Evolutionary conservation across 2,113 vertebrate species (phyloP), one percentile per base, ranked within the genome.

Genomic region (Heptranchias perlo): DNA sequence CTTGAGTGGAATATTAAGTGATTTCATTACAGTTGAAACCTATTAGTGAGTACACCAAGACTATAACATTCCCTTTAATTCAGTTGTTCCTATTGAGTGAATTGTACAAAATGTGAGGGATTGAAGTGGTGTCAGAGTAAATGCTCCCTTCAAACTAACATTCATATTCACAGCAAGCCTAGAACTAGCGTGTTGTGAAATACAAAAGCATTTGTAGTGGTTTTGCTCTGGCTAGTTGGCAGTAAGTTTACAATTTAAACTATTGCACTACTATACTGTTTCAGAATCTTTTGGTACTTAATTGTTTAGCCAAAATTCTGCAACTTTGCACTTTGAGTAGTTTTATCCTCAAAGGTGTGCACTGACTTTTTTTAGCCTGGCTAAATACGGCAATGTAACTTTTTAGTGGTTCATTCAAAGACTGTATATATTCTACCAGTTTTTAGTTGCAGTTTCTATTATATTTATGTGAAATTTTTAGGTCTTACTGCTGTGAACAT

Each of bases 281-380:
- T 52, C 64, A 95, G 94, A 49, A 95, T 69, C 94, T 95, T 47
- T 95, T 95, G 94, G 94, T 95, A 65, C 94, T 67, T 95, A 95
- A 95, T 47, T 67, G 52, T 58, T 91, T 91, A 47, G 39, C 94
- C 94, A 69, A 95, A 94, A 95, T 95, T 67, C 94, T 95, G 94
- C 64, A 69, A 69, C 39, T 95, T 95, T 95, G 94, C 94, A 95
- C 94, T 49, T 69, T 95, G 28, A 31, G 49, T 95, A 73, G 65
- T 95, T 93, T 49, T 18, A 95, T 25, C 65, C 65, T 95, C 49
- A 10, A 69, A 95, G 11, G 65, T 95, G 69, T 95, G 94, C 94
- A 95, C 65, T 69, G 47, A 69, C 31, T n/a, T 58, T 65, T 94
- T 49, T 94, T 67, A 47, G 39, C 23, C 62, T 94, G 35, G 61